phyloP scores from a whole-genome alignment of 1,140 invertebrate genomes.

The Diuraphis noxia region DNA sequence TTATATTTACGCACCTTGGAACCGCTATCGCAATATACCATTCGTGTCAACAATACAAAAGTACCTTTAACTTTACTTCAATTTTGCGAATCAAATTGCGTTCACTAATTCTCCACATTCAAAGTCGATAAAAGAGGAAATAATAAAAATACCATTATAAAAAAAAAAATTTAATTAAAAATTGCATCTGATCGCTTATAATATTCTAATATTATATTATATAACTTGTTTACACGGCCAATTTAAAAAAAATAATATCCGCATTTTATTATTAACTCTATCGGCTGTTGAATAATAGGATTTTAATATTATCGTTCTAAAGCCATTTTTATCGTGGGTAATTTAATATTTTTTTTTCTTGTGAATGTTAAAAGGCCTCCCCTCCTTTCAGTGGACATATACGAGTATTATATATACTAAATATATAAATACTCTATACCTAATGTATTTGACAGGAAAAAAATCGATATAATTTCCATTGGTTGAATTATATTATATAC shows the following conservation, averaged over 20 bases:
- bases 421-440: neutral
- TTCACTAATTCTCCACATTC: neutral
- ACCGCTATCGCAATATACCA: neutral
- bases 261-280: too few species aligned
- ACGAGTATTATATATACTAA: neutral
- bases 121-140: neutral
- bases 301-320: neutral
- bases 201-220: too few species aligned
- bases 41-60: neutral
- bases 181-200: too few species aligned
- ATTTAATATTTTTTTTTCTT: neutral
- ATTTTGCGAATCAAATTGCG: neutral
- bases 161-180: neutral
- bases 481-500: slow-evolving; percentile 10
- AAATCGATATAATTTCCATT: slow-evolving; percentile 1
- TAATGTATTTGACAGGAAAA: neutral
- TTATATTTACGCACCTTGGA: neutral
- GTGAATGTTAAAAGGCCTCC: neutral
- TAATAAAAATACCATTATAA: neutral
- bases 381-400: neutral
- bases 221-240: too few species aligned
- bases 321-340: neutral
- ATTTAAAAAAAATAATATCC: neutral
- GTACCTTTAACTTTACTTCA: neutral
- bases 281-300: too few species aligned